Conservation (phyloP, 1,140 invertebrate species). For the Lepidotrigona ventralis region DNA sequence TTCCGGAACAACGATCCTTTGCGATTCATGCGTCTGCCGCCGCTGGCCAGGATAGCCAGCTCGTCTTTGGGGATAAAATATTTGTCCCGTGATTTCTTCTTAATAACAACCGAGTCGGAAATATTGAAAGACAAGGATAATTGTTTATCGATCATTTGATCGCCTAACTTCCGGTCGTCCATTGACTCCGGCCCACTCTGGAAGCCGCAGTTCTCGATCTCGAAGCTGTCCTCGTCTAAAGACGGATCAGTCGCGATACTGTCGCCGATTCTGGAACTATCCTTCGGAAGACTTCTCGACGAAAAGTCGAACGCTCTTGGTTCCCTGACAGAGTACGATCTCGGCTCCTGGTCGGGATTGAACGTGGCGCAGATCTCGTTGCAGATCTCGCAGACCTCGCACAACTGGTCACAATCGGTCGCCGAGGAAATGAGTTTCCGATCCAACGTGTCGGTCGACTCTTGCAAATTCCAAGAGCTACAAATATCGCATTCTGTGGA, state of each 20-base stretch:
- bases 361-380: conserved; percentile 67
- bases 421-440: conserved; percentile 22
- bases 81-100: conserved; percentile 34
- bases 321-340: conserved; percentile 12
- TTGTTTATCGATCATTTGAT: not conserved
- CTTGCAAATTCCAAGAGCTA: conserved; percentile 71
- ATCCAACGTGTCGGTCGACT: conserved; percentile 61
- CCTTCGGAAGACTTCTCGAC: conserved; percentile 19
- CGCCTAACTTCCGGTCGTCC: conserved; percentile 23
- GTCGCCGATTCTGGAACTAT: conserved; percentile 38
- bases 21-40: conserved; percentile 60
- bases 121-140: conserved; percentile 21
- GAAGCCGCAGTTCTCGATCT: conserved; percentile 68
- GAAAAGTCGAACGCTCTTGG: not conserved
- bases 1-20: conserved; percentile 71
- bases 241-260: conserved; percentile 8
- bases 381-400: conserved; percentile 76
- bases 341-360: conserved; percentile 47
- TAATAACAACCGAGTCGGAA: conserved; percentile 10
- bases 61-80: conserved; percentile 70
- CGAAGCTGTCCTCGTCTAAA: conserved; percentile 69
- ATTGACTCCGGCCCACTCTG: conserved; percentile 22
- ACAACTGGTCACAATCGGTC: conserved; percentile 55
- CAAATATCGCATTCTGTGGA: conserved; percentile 78
- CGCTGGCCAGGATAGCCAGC: conserved; percentile 62